A percentile compares a stretch with the other conserved stretches of the same genome.
Evolutionary conservation across 64 coral and sea anemone species (phyloP).

Genomic region (Porites lutea): DNA sequence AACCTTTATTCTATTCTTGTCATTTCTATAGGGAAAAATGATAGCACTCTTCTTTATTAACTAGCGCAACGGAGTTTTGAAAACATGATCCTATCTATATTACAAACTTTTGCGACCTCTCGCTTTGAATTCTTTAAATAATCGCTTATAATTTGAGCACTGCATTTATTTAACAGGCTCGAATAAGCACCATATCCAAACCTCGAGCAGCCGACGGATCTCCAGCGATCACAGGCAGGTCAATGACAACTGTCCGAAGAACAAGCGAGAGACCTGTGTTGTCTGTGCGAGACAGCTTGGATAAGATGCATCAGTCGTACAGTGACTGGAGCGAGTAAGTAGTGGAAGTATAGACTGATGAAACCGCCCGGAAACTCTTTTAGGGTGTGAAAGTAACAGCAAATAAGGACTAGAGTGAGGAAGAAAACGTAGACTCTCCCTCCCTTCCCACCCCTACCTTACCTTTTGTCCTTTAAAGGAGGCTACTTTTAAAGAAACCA

Average conservation of each 20-base stretch:
- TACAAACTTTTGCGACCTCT: too few relatives aligned
- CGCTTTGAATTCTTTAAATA: neutral
- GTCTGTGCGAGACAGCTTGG: conserved; percentile 11
- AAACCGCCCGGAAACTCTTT: neutral
- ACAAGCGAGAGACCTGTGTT: neutral
- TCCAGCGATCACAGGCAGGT: neutral
- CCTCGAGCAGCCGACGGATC: neutral
- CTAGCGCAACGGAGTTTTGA: too few relatives aligned
- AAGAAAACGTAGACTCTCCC: too few relatives aligned
- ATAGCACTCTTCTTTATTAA: too few relatives aligned
- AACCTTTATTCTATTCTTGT: too few relatives aligned
- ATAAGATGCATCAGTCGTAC: conserved; percentile 30
- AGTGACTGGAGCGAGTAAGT: conserved; percentile 36
- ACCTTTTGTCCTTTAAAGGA: too few relatives aligned
- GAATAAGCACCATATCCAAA: neutral
- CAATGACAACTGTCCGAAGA: conserved; percentile 29
- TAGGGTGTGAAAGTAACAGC: neutral
- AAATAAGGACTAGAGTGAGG: too few relatives aligned
- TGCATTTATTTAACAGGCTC: neutral
- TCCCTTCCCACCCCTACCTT: too few relatives aligned
- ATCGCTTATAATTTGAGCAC: neutral
- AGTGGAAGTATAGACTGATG: neutral
- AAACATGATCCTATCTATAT: too few relatives aligned
- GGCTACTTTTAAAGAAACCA: too few relatives aligned
- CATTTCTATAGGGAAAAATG: too few relatives aligned